A percentile compares a stretch with the other conserved stretches of the same genome.
phyloP scores from a whole-genome alignment of 2,888 invertebrate species.

The Apotomis capreana region DNA sequence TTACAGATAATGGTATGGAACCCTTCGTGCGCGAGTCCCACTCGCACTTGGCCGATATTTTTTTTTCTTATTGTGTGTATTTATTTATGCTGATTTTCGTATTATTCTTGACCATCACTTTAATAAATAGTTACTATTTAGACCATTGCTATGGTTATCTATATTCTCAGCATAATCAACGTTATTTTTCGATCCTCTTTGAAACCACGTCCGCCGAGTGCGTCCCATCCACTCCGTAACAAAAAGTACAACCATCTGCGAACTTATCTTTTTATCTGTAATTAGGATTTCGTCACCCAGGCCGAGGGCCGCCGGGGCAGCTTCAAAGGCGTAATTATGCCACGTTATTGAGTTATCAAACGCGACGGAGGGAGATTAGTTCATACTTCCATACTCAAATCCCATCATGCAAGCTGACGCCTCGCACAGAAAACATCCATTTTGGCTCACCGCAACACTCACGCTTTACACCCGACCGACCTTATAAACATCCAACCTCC shows the following conservation, averaged over 20 bases:
- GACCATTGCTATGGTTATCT: too few species aligned
- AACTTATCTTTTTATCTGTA: slow-evolving; percentile 83
- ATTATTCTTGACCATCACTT: too few species aligned
- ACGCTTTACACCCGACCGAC: slow-evolving; percentile 52
- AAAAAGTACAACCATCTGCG: slow-evolving; percentile 53
- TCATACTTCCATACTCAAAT: slow-evolving; percentile 83
- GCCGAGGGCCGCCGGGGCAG: slow-evolving; percentile 50
- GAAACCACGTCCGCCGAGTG: background rate
- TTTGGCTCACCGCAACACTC: slow-evolving; percentile 77
- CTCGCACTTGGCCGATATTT: too few species aligned
- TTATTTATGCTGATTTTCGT: too few species aligned
- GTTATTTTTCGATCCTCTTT: background rate
- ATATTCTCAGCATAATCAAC: too few species aligned
- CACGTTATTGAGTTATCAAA: slow-evolving; percentile 82
- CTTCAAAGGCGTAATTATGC: slow-evolving; percentile 82
- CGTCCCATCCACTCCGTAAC: background rate
- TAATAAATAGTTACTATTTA: too few species aligned
- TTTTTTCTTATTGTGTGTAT: too few species aligned
- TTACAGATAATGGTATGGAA: too few species aligned
- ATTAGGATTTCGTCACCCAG: slow-evolving; percentile 79
- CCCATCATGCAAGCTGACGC: slow-evolving; percentile 84
- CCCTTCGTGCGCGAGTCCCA: too few species aligned
- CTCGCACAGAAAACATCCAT: slow-evolving; percentile 78
- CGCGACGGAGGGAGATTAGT: slow-evolving; percentile 79
- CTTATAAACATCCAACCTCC: slow-evolving; percentile 40